A percentile compares a stretch with the other conserved stretches of the same genome.
phyloP scores from a whole-genome alignment of 2,797 vertebrate species.

The Oreochromis mossambicus region DNA sequence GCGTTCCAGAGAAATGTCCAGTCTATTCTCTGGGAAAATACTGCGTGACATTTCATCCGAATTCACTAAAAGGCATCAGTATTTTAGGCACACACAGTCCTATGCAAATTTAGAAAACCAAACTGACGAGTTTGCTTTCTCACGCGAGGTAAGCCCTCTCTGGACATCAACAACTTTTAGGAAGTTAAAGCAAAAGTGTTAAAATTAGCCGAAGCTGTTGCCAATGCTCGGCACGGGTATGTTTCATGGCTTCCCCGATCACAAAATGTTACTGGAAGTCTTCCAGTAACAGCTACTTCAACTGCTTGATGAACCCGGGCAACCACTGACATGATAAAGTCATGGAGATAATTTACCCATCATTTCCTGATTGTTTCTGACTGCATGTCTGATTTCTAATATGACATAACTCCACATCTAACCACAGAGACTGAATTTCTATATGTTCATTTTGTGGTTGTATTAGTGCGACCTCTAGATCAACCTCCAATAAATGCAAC shows the following conservation, averaged over 20 bases:
- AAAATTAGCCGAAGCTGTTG: neutral
- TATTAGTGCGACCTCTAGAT: neutral
- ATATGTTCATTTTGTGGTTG: neutral
- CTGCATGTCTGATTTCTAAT: neutral
- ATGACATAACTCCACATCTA: neutral
- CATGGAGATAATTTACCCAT: neutral
- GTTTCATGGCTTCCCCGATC: neutral
- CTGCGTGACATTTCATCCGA: too few relatives aligned
- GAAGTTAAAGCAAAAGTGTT: neutral
- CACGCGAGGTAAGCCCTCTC: neutral
- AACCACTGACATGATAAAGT: neutral
- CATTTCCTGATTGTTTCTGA: neutral
- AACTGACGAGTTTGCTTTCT: neutral
- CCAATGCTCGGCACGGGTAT: too few relatives aligned
- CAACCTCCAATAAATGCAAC: neutral
- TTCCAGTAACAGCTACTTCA: neutral
- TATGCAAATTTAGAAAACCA: neutral
- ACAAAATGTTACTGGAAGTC: neutral
- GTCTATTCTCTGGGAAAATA: neutral
- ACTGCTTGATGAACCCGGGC: rapidly evolving
- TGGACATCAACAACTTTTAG: neutral
- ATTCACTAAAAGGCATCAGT: neutral
- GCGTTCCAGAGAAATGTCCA: neutral
- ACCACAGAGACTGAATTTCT: neutral
- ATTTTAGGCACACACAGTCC: neutral